Percentiles rank a stretch among this genome's conserved stretches.
Conservation (phyloP, 92 coral and sea anemone species). For the Parazoanthus atlanticus region DNA sequence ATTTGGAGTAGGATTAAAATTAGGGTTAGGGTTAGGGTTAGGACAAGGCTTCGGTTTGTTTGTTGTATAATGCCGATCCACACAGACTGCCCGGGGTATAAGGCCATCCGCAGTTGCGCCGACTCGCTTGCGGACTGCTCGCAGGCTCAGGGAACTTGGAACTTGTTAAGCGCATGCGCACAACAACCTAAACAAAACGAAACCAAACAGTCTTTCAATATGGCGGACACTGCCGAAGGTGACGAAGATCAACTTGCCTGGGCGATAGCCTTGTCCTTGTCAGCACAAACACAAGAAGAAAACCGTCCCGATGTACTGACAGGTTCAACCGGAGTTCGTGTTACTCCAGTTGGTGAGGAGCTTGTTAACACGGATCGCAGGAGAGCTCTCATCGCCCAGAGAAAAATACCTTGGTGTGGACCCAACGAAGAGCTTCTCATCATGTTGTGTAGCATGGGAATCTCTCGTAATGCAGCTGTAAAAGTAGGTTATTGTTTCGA, state of each 20-base stretch:
- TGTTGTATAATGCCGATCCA: too few relatives aligned
- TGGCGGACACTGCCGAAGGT: constrained; percentile 48
- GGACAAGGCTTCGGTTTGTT: too few relatives aligned
- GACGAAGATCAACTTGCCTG: constrained; percentile 35
- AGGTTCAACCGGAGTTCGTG: constrained; percentile 8
- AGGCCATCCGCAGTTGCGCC: too few relatives aligned
- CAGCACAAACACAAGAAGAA: constrained; percentile 9
- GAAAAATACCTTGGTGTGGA: constrained; percentile 45
- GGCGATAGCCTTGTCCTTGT: constrained; percentile 38
- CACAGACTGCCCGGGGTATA: too few relatives aligned
- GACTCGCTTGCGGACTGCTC: too few relatives aligned
- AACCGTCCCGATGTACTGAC: constrained; percentile 7
- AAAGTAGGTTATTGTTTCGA: constrained; percentile 56
- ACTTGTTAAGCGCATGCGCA: not conserved
- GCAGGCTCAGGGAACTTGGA: too few relatives aligned
- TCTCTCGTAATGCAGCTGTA: constrained; percentile 79
- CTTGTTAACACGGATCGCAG: constrained; percentile 18
- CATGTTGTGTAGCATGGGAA: constrained; percentile 70
- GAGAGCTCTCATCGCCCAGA: constrained; percentile 28
- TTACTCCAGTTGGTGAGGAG: constrained; percentile 23
- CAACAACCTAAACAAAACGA: not conserved
- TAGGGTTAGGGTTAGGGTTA: too few relatives aligned
- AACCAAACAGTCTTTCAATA: constrained; percentile 1
- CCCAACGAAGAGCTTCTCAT: constrained; percentile 76
- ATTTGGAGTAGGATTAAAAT: too few relatives aligned